Evolutionary conservation across 2,888 invertebrate genomes (phyloP).

Genomic region (Agrochola macilenta): DNA sequence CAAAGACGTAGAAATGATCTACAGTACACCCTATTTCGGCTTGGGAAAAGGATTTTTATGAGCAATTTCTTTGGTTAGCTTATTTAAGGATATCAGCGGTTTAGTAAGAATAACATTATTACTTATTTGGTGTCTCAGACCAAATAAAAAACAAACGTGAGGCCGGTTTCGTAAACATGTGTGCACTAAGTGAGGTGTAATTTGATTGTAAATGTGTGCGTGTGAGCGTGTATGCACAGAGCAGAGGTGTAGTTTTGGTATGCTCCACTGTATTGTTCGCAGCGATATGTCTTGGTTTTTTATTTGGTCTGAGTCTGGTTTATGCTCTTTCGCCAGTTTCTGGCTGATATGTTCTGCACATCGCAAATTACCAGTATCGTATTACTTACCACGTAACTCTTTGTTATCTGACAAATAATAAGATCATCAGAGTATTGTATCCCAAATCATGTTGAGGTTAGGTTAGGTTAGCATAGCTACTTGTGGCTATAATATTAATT

Average conservation of each 20-base stretch:
- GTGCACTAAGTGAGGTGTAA: too few species aligned
- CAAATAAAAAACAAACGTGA: too few species aligned
- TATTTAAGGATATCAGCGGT: slow-evolving; percentile 19
- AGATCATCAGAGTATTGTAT: not conserved
- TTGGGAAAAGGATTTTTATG: slow-evolving; percentile 40
- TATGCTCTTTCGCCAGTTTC: slow-evolving; percentile 1
- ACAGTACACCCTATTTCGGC: slow-evolving; percentile 28
- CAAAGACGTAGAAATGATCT: slow-evolving; percentile 42
- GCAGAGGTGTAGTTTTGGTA: too few species aligned
- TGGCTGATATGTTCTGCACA: not conserved
- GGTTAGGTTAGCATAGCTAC: not conserved
- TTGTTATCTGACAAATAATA: not conserved
- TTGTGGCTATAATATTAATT: not conserved
- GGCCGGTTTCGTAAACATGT: too few species aligned
- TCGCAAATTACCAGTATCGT: not conserved
- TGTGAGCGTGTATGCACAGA: too few species aligned
- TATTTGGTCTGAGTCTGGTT: not conserved
- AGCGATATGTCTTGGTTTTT: too few species aligned
- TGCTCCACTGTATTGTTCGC: too few species aligned
- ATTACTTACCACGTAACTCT: not conserved
- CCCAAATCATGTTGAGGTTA: slow-evolving; percentile 1
- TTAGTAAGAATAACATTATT: slow-evolving; percentile 17
- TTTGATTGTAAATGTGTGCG: too few species aligned
- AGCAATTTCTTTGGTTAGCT: slow-evolving; percentile 35
- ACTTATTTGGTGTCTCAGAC: not conserved